A percentile compares a stretch with the other conserved stretches of the same genome.
Conservation (phyloP, 1,140 invertebrate species). For the Papilio aristodemus region DNA sequence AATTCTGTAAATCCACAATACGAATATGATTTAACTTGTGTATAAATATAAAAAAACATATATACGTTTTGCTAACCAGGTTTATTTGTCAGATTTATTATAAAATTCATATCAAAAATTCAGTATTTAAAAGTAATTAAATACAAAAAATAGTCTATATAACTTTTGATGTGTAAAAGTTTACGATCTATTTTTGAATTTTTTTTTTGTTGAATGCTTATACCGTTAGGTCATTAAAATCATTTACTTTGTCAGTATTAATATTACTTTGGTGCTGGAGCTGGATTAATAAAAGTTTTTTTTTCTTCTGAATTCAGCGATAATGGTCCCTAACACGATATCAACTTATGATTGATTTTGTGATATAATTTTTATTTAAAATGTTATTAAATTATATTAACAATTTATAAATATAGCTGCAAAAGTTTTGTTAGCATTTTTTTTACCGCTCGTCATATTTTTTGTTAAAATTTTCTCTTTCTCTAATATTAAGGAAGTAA, state of each 20-base stretch:
- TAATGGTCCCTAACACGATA: constrained; percentile 10
- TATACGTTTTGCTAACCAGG: too few relatives aligned
- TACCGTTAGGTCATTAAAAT: too few relatives aligned
- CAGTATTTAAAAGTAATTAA: too few relatives aligned
- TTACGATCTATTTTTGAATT: not conserved
- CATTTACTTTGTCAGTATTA: too few relatives aligned
- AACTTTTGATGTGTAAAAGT: not conserved
- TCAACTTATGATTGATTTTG: not conserved
- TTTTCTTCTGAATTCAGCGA: not conserved
- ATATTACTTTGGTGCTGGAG: too few relatives aligned
- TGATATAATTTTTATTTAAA: not conserved
- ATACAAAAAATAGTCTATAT: not conserved
- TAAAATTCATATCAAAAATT: too few relatives aligned
- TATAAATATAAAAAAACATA: too few relatives aligned
- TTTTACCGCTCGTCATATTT: too few relatives aligned
- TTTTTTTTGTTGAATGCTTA: not conserved
- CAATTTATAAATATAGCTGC: not conserved
- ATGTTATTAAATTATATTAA: not conserved
- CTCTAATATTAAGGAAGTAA: constrained; percentile 15
- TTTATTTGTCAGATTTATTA: too few relatives aligned
- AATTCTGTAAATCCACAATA: too few relatives aligned
- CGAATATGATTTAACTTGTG: too few relatives aligned
- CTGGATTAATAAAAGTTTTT: not conserved
- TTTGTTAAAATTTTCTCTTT: not conserved
- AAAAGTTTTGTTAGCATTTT: too few relatives aligned